These are phyloP conservation scores for Chesias legatella DNA, from an alignment of 2,888 invertebrate genomes.

Conservation along the genomic window DNA sequence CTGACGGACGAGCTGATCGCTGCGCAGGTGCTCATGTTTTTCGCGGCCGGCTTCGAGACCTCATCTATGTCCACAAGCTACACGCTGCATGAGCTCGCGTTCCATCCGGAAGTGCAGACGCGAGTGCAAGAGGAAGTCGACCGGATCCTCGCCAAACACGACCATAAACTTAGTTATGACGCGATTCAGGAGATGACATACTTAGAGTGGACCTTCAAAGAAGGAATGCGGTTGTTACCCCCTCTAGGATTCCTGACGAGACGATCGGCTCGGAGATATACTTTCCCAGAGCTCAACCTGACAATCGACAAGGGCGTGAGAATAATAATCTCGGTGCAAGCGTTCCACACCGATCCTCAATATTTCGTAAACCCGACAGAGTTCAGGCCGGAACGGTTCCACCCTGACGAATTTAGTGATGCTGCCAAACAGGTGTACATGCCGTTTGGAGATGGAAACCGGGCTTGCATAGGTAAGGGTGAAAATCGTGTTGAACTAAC, in stretches of 20 bases:
- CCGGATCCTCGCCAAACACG: conserved; percentile 34
- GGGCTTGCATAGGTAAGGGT: conserved; percentile 48
- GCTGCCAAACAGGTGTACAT: conserved; percentile 40
- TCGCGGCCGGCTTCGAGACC: conserved; percentile 52
- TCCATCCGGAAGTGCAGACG: conserved; percentile 38
- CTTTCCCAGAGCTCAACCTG: conserved; percentile 39
- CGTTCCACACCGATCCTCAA: conserved; percentile 46
- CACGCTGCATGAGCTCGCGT: conserved; percentile 50
- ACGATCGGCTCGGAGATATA: conserved; percentile 38
- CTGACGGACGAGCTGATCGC: conserved; percentile 39
- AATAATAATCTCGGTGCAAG: conserved; percentile 42
- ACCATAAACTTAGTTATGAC: conserved; percentile 42
- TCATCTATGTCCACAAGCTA: conserved; percentile 49
- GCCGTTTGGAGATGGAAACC: conserved; percentile 49
- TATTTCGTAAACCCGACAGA: conserved; percentile 46
- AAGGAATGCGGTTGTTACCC: conserved; percentile 51
- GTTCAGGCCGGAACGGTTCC: conserved; percentile 49
- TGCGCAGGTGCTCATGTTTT: conserved; percentile 48
- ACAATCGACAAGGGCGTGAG: conserved; percentile 43
- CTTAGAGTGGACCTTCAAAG: conserved; percentile 44
- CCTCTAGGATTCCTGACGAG: conserved; percentile 47
- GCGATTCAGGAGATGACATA: conserved; percentile 49
- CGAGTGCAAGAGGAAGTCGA: conserved; percentile 48
- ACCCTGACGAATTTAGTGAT: conserved; percentile 27
- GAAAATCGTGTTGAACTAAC: background rate